phyloP scores from a whole-genome alignment of 2,888 invertebrate species.

The Agrochola macilenta region DNA sequence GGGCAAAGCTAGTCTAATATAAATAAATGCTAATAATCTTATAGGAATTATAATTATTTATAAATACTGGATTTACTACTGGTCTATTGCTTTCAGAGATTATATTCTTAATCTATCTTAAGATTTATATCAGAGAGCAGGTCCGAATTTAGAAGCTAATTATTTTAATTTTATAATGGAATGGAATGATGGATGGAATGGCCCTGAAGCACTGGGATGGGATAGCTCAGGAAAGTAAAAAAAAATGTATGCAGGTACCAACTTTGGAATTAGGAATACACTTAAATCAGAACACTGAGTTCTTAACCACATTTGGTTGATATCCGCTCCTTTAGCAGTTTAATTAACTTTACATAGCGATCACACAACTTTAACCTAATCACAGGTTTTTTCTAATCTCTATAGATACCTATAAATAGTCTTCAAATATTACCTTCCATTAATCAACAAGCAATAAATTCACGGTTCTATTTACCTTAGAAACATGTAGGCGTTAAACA shows the following conservation, averaged over 20 bases:
- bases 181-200: not conserved
- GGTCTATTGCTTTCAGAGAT: constrained; percentile 32
- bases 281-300: no score
- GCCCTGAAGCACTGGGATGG: no score
- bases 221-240: no score
- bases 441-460: constrained; percentile 13
- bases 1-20: not conserved
- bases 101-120: constrained; percentile 25
- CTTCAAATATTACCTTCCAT: constrained; percentile 14
- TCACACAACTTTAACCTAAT: no score
- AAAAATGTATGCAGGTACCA: no score
- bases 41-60: constrained; percentile 14
- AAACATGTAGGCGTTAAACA: constrained; percentile 36
- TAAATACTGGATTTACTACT: constrained; percentile 37
- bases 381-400: not conserved
- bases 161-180: not conserved
- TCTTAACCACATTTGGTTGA: no score
- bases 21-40: not conserved
- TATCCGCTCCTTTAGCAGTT: no score
- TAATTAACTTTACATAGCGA: no score
- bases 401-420: not conserved
- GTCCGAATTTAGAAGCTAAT: constrained; percentile 16
- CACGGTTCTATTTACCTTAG: constrained; percentile 18
- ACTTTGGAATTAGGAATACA: no score
- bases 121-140: constrained; percentile 26